These are phyloP conservation scores for Tachina lurida DNA, from an alignment of 2,888 invertebrate species.

Conservation along the genomic window DNA sequence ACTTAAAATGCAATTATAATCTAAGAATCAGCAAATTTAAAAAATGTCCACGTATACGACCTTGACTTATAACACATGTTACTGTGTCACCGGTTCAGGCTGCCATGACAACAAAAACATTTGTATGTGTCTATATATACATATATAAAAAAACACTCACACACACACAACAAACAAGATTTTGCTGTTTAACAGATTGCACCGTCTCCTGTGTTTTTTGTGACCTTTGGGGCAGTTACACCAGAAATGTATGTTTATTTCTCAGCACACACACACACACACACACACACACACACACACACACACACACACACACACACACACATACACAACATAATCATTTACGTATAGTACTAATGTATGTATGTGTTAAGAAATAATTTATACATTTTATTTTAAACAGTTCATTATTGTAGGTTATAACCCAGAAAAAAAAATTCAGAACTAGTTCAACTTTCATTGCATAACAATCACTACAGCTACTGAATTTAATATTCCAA, in stretches of 20 bases:
- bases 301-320: too few species aligned
- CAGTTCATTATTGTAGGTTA: too few species aligned
- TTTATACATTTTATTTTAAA: too few species aligned
- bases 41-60: slow-evolving; percentile 25
- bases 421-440: too few species aligned
- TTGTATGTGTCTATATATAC: neutral
- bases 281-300: too few species aligned
- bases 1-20: slow-evolving; percentile 16
- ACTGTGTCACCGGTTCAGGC: slow-evolving; percentile 10
- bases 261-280: neutral
- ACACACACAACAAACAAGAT: neutral
- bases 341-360: too few species aligned
- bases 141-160: too few species aligned
- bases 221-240: slow-evolving; percentile 47
- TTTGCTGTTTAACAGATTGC: slow-evolving; percentile 35
- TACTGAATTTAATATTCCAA: too few species aligned
- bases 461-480: too few species aligned
- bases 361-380: too few species aligned
- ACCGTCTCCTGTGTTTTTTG: slow-evolving; percentile 23
- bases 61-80: slow-evolving; percentile 48
- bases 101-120: slow-evolving; percentile 10
- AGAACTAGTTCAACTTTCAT: too few species aligned
- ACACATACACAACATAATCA: too few species aligned
- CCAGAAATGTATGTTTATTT: neutral
- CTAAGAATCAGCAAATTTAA: neutral